Evolutionary conservation across 2,797 vertebrate genomes (phyloP).

Genomic region (Pteropus rufus): DNA sequence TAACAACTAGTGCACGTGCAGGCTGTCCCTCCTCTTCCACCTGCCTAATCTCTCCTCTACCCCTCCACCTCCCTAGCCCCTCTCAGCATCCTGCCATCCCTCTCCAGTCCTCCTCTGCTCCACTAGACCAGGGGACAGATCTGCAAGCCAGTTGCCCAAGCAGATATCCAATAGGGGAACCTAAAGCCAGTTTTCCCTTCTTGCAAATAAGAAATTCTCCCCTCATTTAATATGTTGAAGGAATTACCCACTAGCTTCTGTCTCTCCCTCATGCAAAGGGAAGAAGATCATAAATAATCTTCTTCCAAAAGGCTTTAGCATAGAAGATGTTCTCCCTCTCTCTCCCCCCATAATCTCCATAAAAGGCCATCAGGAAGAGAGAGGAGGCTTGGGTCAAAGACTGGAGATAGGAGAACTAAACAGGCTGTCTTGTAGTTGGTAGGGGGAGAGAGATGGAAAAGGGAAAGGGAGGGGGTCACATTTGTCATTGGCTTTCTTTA

Average conservation of each 20-base stretch:
- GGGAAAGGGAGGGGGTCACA: neutral
- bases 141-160: neutral
- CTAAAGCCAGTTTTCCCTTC: neutral
- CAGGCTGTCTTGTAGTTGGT: neutral
- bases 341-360: neutral
- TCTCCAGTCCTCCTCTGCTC: neutral
- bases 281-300: neutral
- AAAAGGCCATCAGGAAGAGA: neutral
- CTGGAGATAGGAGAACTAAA: neutral
- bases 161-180: neutral
- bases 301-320: neutral
- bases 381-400: neutral
- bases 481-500: neutral
- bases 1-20: rapidly evolving
- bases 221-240: neutral
- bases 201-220: neutral
- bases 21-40: no score
- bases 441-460: neutral
- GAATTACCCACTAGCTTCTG: neutral
- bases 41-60: no score
- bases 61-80: no score
- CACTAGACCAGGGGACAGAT: neutral
- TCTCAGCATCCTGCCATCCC: neutral
- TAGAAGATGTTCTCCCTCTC: neutral
- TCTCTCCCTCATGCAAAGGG: neutral